These are phyloP conservation scores for Beris chalybata DNA, from an alignment of 2,888 invertebrate species.

Conservation along the genomic window DNA sequence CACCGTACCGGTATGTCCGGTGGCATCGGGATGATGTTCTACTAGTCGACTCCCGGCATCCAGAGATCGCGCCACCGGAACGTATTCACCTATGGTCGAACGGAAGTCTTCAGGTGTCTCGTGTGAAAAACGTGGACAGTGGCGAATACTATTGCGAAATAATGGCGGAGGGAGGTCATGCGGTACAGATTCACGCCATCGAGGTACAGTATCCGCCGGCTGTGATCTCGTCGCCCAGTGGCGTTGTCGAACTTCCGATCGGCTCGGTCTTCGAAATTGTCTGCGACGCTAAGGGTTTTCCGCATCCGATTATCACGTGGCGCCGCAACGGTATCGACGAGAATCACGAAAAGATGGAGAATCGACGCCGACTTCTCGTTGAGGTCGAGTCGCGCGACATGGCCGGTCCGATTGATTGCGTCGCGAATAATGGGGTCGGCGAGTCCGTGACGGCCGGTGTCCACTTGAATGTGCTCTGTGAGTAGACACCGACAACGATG, in stretches of 20 bases:
- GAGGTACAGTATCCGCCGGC: slow-evolving; percentile 77
- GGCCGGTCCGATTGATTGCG: slow-evolving; percentile 74
- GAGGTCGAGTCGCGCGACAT: slow-evolving; percentile 61
- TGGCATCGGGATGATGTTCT: slow-evolving; percentile 71
- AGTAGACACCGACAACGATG: slow-evolving; percentile 47
- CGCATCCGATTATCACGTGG: slow-evolving; percentile 75
- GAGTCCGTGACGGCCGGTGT: slow-evolving; percentile 69
- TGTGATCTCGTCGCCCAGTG: slow-evolving; percentile 68
- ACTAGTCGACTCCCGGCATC: slow-evolving; percentile 65
- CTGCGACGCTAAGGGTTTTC: slow-evolving; percentile 72
- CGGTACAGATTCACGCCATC: slow-evolving; percentile 70
- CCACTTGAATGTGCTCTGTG: slow-evolving; percentile 72
- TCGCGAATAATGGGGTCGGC: slow-evolving; percentile 74
- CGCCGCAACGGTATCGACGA: slow-evolving; percentile 48
- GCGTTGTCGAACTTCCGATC: slow-evolving; percentile 70
- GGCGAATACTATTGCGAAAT: slow-evolving; percentile 63
- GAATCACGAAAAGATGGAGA: slow-evolving; percentile 45
- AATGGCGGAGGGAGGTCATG: slow-evolving; percentile 47
- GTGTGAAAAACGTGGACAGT: slow-evolving; percentile 58
- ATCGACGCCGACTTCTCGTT: slow-evolving; percentile 49
- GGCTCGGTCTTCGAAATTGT: slow-evolving; percentile 75
- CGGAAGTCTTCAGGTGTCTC: slow-evolving; percentile 67
- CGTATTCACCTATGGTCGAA: slow-evolving; percentile 68
- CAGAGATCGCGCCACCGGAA: slow-evolving; percentile 59
- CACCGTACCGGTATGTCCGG: slow-evolving; percentile 63